Evolutionary conservation across 2,888 invertebrate species (phyloP), one percentile per base, ranked within the genome.

Genomic region (Beris morrisii): DNA sequence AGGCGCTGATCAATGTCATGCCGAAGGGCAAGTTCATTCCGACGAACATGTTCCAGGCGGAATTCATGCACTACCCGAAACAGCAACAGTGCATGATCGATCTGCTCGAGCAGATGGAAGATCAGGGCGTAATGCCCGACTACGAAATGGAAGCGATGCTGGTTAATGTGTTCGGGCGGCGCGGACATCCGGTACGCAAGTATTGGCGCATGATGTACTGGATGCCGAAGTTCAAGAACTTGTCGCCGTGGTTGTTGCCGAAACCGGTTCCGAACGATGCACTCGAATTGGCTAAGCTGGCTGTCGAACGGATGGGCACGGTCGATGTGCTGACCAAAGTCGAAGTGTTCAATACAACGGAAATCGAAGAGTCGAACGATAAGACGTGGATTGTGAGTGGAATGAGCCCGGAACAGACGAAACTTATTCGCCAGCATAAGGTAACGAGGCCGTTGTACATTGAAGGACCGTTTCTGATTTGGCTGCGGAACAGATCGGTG

Each of bases 31-130:
- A 87, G 78, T 90, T 95, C 81, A 87, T 97, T 70, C 89, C 98
- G 0, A 82, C 81, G 44, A 95, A 92, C 77, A 81, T 88, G 52
- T 88, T 93, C 79, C 93, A 97, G 84, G 87, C 89, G 0, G 94
- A 95, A 79, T 92, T 96, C 74, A 87, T 91, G 87, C 95, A 97
- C 78, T 97, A 92, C 82, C 96, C 97, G 0, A 93, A 93, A 77
- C 98, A 99, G 75, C 98, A 99, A 75, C 90, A 95, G 70, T 94
- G 95, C 80, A 91, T 91, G 46, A 87, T 96, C n/a, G 92, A 92
- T 77, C 77, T 99, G 61, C 81, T 97, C 31, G 91, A 93, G 73
- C 90, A 95, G 83, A 99, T 99, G 98, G 97, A 98, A 83, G 86
- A 91, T 72, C 88, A 93, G 79, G 91, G 93, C 69, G 93, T 99